phyloP scores from a whole-genome alignment of 2,113 vertebrate species.

The Narcine bancroftii region DNA sequence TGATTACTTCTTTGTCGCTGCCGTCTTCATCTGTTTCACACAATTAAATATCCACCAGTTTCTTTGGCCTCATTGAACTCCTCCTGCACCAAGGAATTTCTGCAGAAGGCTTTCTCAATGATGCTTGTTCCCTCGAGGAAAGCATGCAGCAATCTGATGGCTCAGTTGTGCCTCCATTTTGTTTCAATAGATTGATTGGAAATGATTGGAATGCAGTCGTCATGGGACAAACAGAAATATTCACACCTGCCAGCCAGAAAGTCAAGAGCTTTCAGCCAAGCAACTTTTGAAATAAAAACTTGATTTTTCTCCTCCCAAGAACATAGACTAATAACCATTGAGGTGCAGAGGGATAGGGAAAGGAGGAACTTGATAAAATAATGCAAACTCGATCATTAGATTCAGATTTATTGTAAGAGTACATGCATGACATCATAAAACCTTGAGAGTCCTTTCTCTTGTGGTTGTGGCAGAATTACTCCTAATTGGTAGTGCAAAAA shows the following conservation, averaged over 20 bases:
- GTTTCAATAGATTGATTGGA: neutral
- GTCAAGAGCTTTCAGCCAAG: neutral
- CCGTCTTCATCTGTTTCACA: neutral
- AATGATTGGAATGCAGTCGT: neutral
- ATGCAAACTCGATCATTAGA: no score
- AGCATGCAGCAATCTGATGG: no score
- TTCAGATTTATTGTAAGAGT: no score
- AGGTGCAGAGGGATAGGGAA: neutral
- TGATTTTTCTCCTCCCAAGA: neutral
- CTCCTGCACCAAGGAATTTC: neutral
- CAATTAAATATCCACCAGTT: neutral
- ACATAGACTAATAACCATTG: neutral
- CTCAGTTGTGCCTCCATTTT: neutral
- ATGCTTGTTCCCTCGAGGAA: neutral
- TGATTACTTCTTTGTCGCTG: neutral
- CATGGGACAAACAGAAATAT: neutral
- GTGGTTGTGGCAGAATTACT: no score
- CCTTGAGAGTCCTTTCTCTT: no score
- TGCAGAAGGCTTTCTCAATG: neutral
- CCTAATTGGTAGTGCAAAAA: no score
- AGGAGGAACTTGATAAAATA: neutral
- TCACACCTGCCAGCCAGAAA: neutral
- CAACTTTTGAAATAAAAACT: neutral
- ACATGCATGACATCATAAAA: no score
- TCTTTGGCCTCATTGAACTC: neutral